Evolutionary conservation across 2,113 vertebrate species (phyloP).

Genomic region (Bothrops jararaca): DNA sequence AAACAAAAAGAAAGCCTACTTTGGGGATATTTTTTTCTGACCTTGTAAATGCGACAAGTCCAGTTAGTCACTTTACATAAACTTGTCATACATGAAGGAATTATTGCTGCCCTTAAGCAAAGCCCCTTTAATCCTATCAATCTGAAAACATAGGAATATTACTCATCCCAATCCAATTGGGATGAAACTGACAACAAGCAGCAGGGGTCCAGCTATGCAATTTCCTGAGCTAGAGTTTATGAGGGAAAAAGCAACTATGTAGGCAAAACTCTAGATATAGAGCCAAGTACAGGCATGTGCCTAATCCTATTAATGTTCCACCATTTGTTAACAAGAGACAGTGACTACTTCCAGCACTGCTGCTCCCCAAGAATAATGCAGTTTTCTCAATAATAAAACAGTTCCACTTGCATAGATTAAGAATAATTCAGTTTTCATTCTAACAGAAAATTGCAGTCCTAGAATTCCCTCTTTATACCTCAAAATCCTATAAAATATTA

Average conservation of each 20-base stretch:
- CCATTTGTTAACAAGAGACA: neutral
- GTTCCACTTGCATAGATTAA: neutral
- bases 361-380: neutral
- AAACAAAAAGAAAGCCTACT: neutral
- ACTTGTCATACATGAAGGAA: neutral
- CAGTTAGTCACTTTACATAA: neutral
- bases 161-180: neutral
- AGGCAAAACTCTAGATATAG: neutral
- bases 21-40: neutral
- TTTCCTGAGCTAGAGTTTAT: neutral
- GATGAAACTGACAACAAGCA: neutral
- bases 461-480: neutral
- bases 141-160: neutral
- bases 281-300: neutral
- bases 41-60: neutral
- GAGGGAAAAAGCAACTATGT: neutral
- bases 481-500: neutral
- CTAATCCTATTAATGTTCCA: neutral
- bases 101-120: neutral
- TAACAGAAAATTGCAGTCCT: neutral
- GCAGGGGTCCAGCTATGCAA: neutral
- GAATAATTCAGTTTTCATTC: neutral
- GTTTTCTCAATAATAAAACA: neutral
- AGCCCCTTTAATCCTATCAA: neutral
- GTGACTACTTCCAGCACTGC: neutral